A percentile compares a stretch with the other conserved stretches of the same genome.
Evolutionary conservation across 2,113 vertebrate genomes (phyloP).

Genomic region (Leiothrix lutea): DNA sequence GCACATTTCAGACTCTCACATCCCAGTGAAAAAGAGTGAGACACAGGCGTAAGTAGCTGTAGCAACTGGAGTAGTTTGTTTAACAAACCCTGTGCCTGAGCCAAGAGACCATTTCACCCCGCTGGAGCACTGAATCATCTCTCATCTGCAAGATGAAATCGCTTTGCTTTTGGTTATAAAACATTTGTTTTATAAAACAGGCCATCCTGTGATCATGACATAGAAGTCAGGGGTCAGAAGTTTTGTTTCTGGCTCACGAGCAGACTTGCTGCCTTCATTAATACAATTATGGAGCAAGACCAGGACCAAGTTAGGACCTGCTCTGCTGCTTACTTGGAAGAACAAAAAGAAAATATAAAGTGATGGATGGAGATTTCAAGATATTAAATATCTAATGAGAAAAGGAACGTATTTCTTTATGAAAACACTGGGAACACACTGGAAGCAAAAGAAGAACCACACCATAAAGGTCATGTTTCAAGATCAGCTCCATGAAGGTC

Average conservation of each 20-base stretch:
- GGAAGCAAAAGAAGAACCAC: not conserved
- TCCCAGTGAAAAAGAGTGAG: not conserved
- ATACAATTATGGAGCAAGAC: not conserved
- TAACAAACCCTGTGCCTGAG: slow-evolving; percentile 5
- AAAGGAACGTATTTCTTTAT: not conserved
- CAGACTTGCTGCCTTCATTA: not conserved
- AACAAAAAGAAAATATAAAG: not conserved
- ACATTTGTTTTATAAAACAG: not conserved
- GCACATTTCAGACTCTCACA: not conserved
- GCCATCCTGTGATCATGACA: not conserved
- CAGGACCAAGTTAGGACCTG: not conserved
- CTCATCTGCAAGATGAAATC: slow-evolving; percentile 31
- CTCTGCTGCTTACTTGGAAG: not conserved
- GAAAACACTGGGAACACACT: not conserved
- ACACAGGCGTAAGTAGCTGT: not conserved
- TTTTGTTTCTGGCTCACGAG: not conserved
- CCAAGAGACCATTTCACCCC: slow-evolving; percentile 23
- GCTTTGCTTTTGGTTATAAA: slow-evolving; percentile 29
- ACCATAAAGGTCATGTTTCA: not conserved
- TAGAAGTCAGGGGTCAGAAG: not conserved
- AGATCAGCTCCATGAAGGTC: not conserved
- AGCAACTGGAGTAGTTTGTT: slow-evolving; percentile 46
- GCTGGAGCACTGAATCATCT: slow-evolving; percentile 3
- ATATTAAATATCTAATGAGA: not conserved
- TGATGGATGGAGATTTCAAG: not conserved